Conservation (phyloP, 1,140 invertebrate species). For the Epicauta chinensis region DNA sequence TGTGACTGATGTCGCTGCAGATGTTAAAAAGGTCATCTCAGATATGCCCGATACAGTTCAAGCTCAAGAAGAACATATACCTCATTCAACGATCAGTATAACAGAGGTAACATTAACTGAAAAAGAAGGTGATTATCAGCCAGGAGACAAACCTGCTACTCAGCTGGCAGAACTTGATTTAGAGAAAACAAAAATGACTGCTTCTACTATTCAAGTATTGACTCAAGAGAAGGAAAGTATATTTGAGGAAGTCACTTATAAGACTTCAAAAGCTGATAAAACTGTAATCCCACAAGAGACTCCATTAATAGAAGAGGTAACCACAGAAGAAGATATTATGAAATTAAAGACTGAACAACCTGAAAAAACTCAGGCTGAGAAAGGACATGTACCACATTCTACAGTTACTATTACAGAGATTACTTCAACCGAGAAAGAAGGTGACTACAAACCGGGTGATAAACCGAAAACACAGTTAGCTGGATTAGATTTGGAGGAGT, state of each 20-base stretch:
- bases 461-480: slow-evolving; percentile 16
- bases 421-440: slow-evolving; percentile 6
- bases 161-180: slow-evolving; percentile 5
- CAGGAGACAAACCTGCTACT: slow-evolving; percentile 3
- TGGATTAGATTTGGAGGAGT: slow-evolving; percentile 35
- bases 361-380: slow-evolving; percentile 27
- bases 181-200: slow-evolving; percentile 10
- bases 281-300: not conserved
- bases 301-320: slow-evolving; percentile 23
- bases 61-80: slow-evolving; percentile 21
- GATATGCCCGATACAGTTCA: slow-evolving; percentile 20
- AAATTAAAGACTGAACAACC: slow-evolving; percentile 27
- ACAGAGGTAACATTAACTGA: slow-evolving; percentile 8
- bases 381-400: slow-evolving; percentile 30
- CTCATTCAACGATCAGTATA: slow-evolving; percentile 4
- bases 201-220: slow-evolving; percentile 30
- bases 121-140: slow-evolving; percentile 10
- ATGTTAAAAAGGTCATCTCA: slow-evolving; percentile 19
- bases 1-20: not conserved
- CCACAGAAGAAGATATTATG: slow-evolving; percentile 26
- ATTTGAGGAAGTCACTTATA: slow-evolving; percentile 13
- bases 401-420: slow-evolving; percentile 21
- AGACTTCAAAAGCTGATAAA: slow-evolving; percentile 14
- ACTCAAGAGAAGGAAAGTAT: slow-evolving; percentile 34
- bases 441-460: slow-evolving; percentile 10